Conservation (phyloP, 1,140 invertebrate species). For the Thaumatotibia leucotreta region DNA sequence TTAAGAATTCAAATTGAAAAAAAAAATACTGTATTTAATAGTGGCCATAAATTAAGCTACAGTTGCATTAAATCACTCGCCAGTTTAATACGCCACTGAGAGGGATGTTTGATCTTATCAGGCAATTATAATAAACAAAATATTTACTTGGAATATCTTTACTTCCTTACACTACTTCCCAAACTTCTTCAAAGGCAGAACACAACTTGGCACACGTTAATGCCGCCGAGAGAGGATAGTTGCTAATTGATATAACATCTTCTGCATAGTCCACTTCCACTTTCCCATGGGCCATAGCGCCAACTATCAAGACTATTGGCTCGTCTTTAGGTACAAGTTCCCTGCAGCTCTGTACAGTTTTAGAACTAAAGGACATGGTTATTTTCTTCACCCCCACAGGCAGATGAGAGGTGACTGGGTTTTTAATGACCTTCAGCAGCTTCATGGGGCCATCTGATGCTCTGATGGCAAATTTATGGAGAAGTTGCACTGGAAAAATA, state of each 20-base stretch:
- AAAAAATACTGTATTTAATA: too few species aligned
- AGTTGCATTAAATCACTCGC: neutral
- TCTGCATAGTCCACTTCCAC: constrained; percentile 94
- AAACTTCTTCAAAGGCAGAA: constrained; percentile 97
- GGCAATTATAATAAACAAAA: neutral
- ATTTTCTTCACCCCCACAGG: constrained; percentile 97
- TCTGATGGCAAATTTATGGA: constrained; percentile 95
- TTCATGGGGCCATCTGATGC: constrained; percentile 94
- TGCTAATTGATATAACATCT: constrained; percentile 93
- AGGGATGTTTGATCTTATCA: neutral
- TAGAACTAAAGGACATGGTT: constrained; percentile 92
- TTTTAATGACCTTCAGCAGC: constrained; percentile 97
- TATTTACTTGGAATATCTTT: neutral
- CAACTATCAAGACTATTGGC: constrained; percentile 94
- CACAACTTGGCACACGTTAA: constrained; percentile 98
- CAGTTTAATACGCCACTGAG: neutral
- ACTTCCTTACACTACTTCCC: constrained; percentile 85
- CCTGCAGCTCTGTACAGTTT: constrained; percentile 84
- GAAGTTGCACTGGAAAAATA: constrained; percentile 90
- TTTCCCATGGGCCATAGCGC: constrained; percentile 98
- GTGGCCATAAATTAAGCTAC: too few species aligned
- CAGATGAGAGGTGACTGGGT: constrained; percentile 96
- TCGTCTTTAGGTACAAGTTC: constrained; percentile 90
- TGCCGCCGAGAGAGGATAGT: constrained; percentile 97
- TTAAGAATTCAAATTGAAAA: too few species aligned